Evolutionary conservation across 2,113 vertebrate genomes (phyloP).

Genomic region (Chionomys nivalis): DNA sequence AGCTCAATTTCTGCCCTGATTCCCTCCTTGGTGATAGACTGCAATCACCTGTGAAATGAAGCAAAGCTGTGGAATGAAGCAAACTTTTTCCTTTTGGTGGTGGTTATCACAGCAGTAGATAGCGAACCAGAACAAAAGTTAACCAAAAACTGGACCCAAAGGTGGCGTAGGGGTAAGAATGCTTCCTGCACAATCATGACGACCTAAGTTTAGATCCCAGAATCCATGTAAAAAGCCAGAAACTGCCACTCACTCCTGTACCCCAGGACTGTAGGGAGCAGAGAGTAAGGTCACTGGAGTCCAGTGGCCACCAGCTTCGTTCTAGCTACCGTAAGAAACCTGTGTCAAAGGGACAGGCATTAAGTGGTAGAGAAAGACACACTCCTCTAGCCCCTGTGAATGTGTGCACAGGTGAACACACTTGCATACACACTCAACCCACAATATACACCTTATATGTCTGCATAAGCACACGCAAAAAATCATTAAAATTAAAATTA

Average conservation of each 20-base stretch:
- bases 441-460: background rate
- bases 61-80: background rate
- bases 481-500: background rate
- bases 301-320: background rate
- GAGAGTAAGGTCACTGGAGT: background rate
- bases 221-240: background rate
- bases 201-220: too few relatives aligned
- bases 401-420: background rate
- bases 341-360: background rate
- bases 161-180: background rate
- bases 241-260: background rate
- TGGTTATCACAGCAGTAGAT: background rate
- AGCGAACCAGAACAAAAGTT: background rate
- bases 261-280: background rate
- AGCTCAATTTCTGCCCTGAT: background rate
- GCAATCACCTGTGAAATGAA: background rate
- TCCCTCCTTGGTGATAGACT: background rate
- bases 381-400: background rate
- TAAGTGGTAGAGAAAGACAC: background rate
- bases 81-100: background rate
- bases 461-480: background rate
- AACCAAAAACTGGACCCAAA: background rate
- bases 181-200: background rate
- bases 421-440: background rate
- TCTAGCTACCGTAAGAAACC: background rate